Evolutionary conservation across 2,888 invertebrate species (phyloP).

Genomic region (Drosophila phalerata): DNA sequence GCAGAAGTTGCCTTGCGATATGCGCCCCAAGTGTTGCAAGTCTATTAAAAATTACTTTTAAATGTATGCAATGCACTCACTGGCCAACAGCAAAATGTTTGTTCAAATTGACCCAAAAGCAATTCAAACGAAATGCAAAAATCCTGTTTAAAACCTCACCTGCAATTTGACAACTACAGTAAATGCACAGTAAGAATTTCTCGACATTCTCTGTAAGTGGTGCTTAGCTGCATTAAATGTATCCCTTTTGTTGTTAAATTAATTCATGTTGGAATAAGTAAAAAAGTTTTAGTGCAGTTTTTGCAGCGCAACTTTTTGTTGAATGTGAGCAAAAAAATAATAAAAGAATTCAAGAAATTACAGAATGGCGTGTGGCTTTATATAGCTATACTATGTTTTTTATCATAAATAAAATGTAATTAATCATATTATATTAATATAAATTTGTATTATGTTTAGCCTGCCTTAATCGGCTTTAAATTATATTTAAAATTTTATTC

Average conservation of each 20-base stretch:
- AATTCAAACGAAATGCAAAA: conserved; percentile 24
- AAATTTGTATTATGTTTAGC: no score
- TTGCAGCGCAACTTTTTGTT: conserved; percentile 1
- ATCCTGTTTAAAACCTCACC: conserved; percentile 14
- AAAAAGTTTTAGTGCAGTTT: background rate
- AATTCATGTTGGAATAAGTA: background rate
- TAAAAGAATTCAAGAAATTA: background rate
- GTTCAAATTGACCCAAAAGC: conserved; percentile 15
- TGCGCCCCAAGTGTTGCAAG: conserved; percentile 66
- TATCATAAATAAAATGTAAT: no score
- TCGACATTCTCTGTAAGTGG: background rate
- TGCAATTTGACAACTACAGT: conserved; percentile 17
- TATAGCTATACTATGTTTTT: no score
- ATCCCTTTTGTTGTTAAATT: background rate
- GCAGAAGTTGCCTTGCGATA: conserved; percentile 60
- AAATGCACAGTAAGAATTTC: background rate
- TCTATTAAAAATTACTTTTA: conserved; percentile 69
- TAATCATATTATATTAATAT: no score
- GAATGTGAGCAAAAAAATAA: background rate
- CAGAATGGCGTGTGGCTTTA: background rate
- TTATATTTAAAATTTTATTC: no score
- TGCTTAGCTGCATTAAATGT: background rate
- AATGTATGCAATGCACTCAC: conserved; percentile 25
- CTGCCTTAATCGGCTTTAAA: no score
- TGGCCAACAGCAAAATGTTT: conserved; percentile 28